Evolutionary conservation across 2,797 vertebrate genomes (phyloP), one percentile per base, ranked within the genome.

Genomic region (Podarcis siculus): DNA sequence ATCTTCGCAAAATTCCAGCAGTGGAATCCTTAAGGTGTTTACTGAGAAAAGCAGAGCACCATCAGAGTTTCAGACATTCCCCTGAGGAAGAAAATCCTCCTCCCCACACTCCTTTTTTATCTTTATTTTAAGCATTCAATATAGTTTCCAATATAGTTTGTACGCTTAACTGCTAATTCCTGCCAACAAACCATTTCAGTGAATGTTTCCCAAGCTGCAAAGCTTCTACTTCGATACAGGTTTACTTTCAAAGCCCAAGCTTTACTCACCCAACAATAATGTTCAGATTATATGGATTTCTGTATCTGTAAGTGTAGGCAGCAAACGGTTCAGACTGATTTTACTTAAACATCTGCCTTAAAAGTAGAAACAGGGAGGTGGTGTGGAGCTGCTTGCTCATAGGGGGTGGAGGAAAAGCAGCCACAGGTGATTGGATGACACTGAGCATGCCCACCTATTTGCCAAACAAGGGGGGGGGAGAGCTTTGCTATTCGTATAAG

Each of bases 351-450:
- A 90, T 81, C 88, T 85, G 90, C 87, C 91, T 91, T 88, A 83
- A 89, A 90, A 92, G 42, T 61, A 82, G 79, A 76, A 49, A 85
- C 79, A 78, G 86, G 88, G 80, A 89, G 45, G 83, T 89, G 58
- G 73, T 72, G 73, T 2, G 30, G 75, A 89, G 58, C 49, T 76
- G 80, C 81, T 88, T 69, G 17, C 8, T 83, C 19, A 9, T 86
- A 89, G 92, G 94, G 92, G 96, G 96, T 93, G 96, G 96, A 94
- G 87, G 90, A 83, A 92, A 17, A 1, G 37, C 13, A 90, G 73
- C 45, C 45, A 82, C 23, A 92, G 89, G 92, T 95, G 96, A 96
- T 95, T 96, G 96, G 96, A 93, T 90, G 92, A 75, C 55, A 90
- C 82, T 0, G 2, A 90, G 88, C 89, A 0, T 19, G 67, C 2